Evolutionary conservation across 2,888 invertebrate genomes (phyloP).

Genomic region (Nemotelus nigrinus): DNA sequence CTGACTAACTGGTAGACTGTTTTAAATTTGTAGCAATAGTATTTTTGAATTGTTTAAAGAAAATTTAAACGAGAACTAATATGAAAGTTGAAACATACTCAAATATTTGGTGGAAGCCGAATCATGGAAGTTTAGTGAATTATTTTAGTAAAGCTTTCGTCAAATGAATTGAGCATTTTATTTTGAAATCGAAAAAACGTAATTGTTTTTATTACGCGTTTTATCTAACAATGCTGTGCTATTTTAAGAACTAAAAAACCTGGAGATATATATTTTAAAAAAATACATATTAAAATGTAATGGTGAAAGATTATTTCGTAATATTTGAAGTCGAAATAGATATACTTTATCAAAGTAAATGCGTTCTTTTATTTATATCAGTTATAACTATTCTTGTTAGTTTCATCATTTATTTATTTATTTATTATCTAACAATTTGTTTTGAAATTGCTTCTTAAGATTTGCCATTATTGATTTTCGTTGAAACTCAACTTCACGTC

Average conservation of each 20-base stretch:
- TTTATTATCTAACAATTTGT: background rate
- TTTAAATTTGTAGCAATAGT: background rate
- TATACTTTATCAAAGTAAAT: background rate
- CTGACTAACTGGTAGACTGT: constrained; percentile 22
- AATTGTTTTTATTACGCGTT: background rate
- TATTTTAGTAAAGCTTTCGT: too few species aligned
- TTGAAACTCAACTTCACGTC: constrained; percentile 67
- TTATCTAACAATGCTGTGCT: constrained; percentile 30
- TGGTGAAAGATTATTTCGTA: background rate
- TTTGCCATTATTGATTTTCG: constrained; percentile 63
- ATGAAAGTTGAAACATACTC: too few species aligned
- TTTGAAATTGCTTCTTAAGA: constrained; percentile 56
- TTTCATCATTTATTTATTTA: background rate
- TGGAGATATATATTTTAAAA: background rate
- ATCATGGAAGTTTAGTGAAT: too few species aligned
- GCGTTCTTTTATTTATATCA: too few species aligned
- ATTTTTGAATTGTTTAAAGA: too few species aligned
- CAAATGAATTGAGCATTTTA: too few species aligned
- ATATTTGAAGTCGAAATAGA: background rate
- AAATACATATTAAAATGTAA: background rate
- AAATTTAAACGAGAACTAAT: too few species aligned
- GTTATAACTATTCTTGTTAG: too few species aligned
- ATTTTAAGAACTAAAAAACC: background rate
- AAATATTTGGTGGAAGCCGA: too few species aligned
- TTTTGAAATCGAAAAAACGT: background rate